Evolutionary conservation across 1,140 invertebrate species (phyloP), one percentile per base, ranked within the genome.

Genomic region (Trachymyrmex cornetzi): DNA sequence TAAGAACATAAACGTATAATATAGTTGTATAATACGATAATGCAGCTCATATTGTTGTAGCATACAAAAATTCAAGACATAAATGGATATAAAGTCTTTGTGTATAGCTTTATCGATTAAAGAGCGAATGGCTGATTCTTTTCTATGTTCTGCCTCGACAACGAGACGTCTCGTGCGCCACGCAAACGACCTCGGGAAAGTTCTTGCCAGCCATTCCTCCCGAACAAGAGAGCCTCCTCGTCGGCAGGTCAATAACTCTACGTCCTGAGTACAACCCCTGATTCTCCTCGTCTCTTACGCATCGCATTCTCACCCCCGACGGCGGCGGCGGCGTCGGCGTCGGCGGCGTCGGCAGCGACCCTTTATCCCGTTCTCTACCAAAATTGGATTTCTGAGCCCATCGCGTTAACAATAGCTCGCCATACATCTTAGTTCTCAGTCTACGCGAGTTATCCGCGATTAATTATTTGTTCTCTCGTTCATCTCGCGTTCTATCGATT

Each of bases 181-280:
- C 63, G 64, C 69, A 61, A 59, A 89, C 67, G 57, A 59, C 27
- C 87, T 79, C 88, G 69, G 72, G 34, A 88, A 85, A 80, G 50
- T 79, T 57, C 88, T 71, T 77, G 67, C 72, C 59, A 74, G 67
- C 74, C 88, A 24, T 61, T 71, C 22, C 50, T 85, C 75, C 48
- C 67, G 57, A 85, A 50, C 86, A 66, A 88, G 71, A 79, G 53
- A 69, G 19, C 24, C 77, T 50, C 48, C 64, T 61, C 38, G 67
- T 11, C 75, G 59, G 34, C 71, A 84, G 88, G 88, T 89, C 88
- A 81, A 89, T 89, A 89, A 89, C 61, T 89, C 67, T 30, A 74
- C 69, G 71, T 61, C 38, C 86, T 53, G 61, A 61, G 57, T 27
- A 38, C 72, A 77, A 59, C 38, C 24, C 63, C 84, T 6, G 53